Evolutionary conservation across 30 jellyfish, hydroid and myxozoan genomes (phyloP).

Genomic region (Turritopsis dohrnii): DNA sequence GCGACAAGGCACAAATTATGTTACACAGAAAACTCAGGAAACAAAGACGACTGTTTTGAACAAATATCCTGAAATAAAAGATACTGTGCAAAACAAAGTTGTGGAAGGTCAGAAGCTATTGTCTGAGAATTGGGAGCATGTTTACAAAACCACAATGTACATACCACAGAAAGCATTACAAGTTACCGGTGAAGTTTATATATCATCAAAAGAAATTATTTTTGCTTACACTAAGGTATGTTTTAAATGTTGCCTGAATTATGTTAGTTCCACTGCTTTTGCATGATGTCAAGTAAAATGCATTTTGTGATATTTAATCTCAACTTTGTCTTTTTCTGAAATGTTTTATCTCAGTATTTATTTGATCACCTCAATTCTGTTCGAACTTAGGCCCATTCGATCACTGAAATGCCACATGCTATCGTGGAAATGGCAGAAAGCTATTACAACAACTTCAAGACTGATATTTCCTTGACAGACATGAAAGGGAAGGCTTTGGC

Average conservation of each 20-base stretch:
- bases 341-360: too few species aligned
- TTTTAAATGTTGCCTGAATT: not conserved
- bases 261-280: not conserved
- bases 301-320: not conserved
- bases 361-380: not conserved
- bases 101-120: conserved; percentile 40
- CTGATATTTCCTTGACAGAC: conserved; percentile 32
- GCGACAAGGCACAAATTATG: conserved; percentile 86
- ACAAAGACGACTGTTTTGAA: conserved; percentile 38
- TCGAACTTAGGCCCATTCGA: conserved; percentile 79
- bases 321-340: not conserved
- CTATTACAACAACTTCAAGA: conserved; percentile 57
- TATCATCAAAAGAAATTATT: conserved; percentile 83
- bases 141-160: conserved; percentile 85
- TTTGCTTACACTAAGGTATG: conserved; percentile 89
- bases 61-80: conserved; percentile 40
- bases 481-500: conserved; percentile 90
- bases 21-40: conserved; percentile 58
- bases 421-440: conserved; percentile 87
- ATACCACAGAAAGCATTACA: conserved; percentile 79
- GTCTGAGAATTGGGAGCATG: conserved; percentile 58
- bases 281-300: not conserved
- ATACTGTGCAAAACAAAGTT: conserved; percentile 39
- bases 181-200: conserved; percentile 85
- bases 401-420: conserved; percentile 92